Evolutionary conservation across 37 sponge, comb jelly and placozoan species (phyloP).

Genomic region (Cliona cf. orientalis): DNA sequence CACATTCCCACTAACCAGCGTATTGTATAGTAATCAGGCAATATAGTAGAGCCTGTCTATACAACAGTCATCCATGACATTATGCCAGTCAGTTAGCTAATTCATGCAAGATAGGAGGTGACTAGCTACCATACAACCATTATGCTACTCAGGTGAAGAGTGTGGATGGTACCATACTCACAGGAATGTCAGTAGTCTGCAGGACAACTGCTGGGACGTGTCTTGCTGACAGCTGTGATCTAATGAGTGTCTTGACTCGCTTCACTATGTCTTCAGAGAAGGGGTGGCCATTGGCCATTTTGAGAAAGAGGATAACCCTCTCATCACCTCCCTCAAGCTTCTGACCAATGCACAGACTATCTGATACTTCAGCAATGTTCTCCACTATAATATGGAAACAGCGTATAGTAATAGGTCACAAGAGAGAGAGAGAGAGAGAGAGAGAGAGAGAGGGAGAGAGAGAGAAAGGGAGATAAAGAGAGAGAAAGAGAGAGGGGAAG

Average conservation of each 20-base stretch:
- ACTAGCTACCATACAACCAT: neutral
- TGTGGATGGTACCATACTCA: no score
- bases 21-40: no score
- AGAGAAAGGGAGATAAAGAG: no score
- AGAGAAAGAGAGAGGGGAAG: no score
- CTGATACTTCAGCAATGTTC: constrained; percentile 72
- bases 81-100: neutral
- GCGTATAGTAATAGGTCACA: no score
- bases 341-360: constrained; percentile 97
- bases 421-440: neutral
- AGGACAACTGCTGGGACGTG: constrained; percentile 92
- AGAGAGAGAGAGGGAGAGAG: no score
- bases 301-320: constrained; percentile 95
- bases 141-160: neutral
- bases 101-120: neutral
- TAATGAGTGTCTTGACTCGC: constrained; percentile 70
- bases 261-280: constrained; percentile 72
- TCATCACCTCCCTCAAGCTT: constrained; percentile 82
- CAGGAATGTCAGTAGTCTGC: constrained; percentile 91
- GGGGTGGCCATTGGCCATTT: constrained; percentile 78
- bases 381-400: constrained; percentile 68
- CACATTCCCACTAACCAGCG: no score
- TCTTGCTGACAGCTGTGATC: constrained; percentile 88
- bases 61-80: neutral
- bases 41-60: no score